Conservation (phyloP, 2,113 vertebrate genomes). For the Plecotus auritus region DNA sequence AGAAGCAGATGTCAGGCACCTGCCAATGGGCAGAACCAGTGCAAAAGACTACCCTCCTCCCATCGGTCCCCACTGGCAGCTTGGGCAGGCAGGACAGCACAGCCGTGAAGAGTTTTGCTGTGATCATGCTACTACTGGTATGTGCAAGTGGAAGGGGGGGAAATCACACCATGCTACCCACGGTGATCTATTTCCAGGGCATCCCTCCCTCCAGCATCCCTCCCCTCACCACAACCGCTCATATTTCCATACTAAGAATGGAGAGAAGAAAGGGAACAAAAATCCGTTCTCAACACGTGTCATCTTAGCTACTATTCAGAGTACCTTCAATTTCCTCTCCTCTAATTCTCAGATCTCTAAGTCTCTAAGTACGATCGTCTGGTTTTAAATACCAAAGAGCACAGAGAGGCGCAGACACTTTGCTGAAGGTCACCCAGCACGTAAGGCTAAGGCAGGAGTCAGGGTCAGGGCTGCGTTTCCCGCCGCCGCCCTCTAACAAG, state of each 20-base stretch:
- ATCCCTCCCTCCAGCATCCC: fast-evolving
- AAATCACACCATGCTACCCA: neutral
- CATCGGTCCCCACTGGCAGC: neutral
- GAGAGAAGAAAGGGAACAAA: neutral
- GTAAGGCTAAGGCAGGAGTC: neutral
- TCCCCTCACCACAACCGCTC: neutral
- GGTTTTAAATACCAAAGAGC: neutral
- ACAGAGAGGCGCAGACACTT: neutral
- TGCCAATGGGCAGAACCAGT: neutral
- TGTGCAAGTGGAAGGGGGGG: no score
- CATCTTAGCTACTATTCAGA: neutral
- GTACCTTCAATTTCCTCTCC: neutral
- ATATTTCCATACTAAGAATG: neutral
- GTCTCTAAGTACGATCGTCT: neutral
- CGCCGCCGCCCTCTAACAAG: neutral
- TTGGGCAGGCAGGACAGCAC: neutral
- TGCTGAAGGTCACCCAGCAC: neutral
- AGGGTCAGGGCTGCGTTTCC: neutral
- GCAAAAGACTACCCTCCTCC: neutral
- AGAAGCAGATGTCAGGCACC: neutral
- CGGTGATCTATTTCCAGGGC: neutral
- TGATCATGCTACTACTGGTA: fast-evolving
- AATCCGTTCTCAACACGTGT: neutral
- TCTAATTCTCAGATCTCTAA: neutral
- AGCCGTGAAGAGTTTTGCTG: neutral